Conservation (phyloP, 2,888 invertebrate species). For the Thymelicus lineola region DNA sequence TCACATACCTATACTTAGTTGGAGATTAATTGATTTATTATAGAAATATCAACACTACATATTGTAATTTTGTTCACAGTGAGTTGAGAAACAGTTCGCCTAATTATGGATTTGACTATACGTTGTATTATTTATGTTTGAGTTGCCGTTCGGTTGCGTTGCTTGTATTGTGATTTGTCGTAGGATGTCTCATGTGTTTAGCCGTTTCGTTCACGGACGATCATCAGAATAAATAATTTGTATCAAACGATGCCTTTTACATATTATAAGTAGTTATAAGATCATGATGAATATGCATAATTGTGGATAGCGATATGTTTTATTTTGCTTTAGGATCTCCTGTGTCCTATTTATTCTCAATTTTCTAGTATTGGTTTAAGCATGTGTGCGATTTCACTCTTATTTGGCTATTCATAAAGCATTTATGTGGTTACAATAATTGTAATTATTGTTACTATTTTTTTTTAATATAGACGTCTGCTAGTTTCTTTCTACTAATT, state of each 20-base stretch:
- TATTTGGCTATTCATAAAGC: slow-evolving; percentile 72
- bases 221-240: slow-evolving; percentile 69
- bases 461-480: slow-evolving; percentile 79
- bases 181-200: slow-evolving; percentile 72
- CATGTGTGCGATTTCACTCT: slow-evolving; percentile 60
- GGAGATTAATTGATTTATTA: too few relatives aligned
- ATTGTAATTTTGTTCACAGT: too few relatives aligned
- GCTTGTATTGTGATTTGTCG: slow-evolving; percentile 73
- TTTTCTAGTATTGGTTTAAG: slow-evolving; percentile 52
- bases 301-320: slow-evolving; percentile 72
- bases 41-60: too few relatives aligned
- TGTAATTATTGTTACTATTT: slow-evolving; percentile 78
- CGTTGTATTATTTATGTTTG: slow-evolving; percentile 45
- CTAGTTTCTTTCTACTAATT: slow-evolving; percentile 60
- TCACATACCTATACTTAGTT: too few relatives aligned
- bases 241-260: slow-evolving; percentile 80
- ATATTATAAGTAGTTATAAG: slow-evolving; percentile 79
- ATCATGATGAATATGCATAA: slow-evolving; percentile 67
- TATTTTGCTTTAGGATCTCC: slow-evolving; percentile 65
- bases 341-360: slow-evolving; percentile 64
- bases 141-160: slow-evolving; percentile 67
- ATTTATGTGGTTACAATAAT: slow-evolving; percentile 72
- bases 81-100: too few relatives aligned
- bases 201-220: slow-evolving; percentile 59
- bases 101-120: too few relatives aligned